Evolutionary conservation across 1,140 invertebrate genomes (phyloP).

Genomic region (Diplogasteroides magnus): DNA sequence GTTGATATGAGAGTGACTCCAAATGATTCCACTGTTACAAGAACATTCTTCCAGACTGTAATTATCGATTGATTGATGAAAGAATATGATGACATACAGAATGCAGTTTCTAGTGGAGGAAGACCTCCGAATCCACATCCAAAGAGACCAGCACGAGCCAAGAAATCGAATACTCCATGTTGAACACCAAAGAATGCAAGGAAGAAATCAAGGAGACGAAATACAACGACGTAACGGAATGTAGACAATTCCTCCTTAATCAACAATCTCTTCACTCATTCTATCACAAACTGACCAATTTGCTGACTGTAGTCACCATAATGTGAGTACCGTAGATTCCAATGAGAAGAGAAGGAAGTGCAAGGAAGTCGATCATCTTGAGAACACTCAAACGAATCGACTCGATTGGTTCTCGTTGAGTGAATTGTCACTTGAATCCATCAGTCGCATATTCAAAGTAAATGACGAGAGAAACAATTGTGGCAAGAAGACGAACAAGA

Average conservation of each 20-base stretch:
- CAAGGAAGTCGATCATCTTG: slow-evolving; percentile 46
- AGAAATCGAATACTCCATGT: slow-evolving; percentile 44
- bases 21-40: slow-evolving; percentile 44
- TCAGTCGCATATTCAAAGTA: slow-evolving; percentile 46
- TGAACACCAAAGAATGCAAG: slow-evolving; percentile 48
- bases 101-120: slow-evolving; percentile 46
- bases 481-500: slow-evolving; percentile 39
- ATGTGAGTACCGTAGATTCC: slow-evolving; percentile 52
- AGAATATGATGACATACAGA: slow-evolving; percentile 33
- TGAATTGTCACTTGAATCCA: slow-evolving; percentile 26
- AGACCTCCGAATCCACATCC: slow-evolving; percentile 38
- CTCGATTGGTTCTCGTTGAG: too few relatives aligned
- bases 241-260: slow-evolving; percentile 41
- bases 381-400: slow-evolving; percentile 29
- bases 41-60: slow-evolving; percentile 50
- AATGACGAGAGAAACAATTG: slow-evolving; percentile 42
- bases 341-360: slow-evolving; percentile 42
- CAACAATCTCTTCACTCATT: too few relatives aligned
- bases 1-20: slow-evolving; percentile 49
- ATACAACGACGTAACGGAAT: slow-evolving; percentile 45
- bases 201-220: slow-evolving; percentile 45
- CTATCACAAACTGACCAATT: slow-evolving; percentile 29
- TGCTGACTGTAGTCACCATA: slow-evolving; percentile 47
- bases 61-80: not conserved
- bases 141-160: slow-evolving; percentile 45